Evolutionary conservation across 2,113 vertebrate genomes (phyloP), one percentile per base, ranked within the genome.

Genomic region (Dromaius novaehollandiae): DNA sequence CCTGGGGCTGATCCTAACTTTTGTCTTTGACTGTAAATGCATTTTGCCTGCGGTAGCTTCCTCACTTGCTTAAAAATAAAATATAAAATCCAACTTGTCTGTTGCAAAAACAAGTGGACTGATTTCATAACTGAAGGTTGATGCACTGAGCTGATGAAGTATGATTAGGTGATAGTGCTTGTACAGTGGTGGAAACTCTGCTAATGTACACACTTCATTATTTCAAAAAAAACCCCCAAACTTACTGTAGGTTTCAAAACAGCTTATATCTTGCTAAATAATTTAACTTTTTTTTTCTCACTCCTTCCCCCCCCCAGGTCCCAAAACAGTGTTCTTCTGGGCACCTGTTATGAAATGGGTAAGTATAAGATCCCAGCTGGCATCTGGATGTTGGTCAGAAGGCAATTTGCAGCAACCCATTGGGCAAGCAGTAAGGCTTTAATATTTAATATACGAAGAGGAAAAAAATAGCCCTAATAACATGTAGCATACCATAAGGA

Each of bases 321-420:
- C 99, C 70, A 99, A 97, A 98, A 99, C 99, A 17, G 99, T 99
- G 83, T 99, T 99, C 98, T 99, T 99, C 98, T 99, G 99, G 99
- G 99, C 99, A 89, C 99, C 99, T 42, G 7, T 99, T 98, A 99
- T 99, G 98, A 99, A 99, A 99, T 99, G 99, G 99, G 99, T 99
- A 98, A 98, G 98, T 88, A 90, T 77, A 51, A 93, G 38, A 75
- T 11, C 36, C 51, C 91, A 94, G 25, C 60, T 74, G 53, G 14
- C 69, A 76, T 85, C 64, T 80, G 66, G 48, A 51, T 91, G 73
- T 73, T 40, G 55, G 1, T 74, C 61, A 46, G 56, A 93, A n/a
- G 58, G 42, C 48, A 56, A 26, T 48, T 42, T 93, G 69, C 36
- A 83, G 50, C n/a, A 66, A 64, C 4, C 7, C n/a, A 7, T 1